These are phyloP conservation scores for Platycheirus albimanus DNA, from an alignment of 2,888 invertebrate species.

Conservation along the genomic window DNA sequence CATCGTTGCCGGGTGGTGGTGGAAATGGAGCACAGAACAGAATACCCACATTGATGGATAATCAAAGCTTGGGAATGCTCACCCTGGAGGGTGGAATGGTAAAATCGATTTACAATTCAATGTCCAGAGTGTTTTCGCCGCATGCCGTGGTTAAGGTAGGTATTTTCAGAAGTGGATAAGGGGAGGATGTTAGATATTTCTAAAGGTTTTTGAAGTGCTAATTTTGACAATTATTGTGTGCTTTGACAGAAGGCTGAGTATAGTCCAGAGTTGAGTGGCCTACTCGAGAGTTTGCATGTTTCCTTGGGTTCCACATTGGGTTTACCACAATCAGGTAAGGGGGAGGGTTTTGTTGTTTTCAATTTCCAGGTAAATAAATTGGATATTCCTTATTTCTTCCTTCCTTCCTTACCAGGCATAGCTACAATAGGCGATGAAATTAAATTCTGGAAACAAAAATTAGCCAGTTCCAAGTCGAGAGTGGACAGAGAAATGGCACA, in stretches of 20 bases:
- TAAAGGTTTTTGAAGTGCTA: slow-evolving; percentile 51
- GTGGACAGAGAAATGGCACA: slow-evolving; percentile 82
- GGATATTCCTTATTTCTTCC: too few species aligned
- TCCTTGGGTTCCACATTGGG: slow-evolving; percentile 82
- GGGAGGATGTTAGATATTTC: background rate
- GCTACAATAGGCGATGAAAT: slow-evolving; percentile 81
- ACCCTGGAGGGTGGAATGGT: slow-evolving; percentile 83
- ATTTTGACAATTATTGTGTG: slow-evolving; percentile 56
- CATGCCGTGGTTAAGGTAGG: slow-evolving; percentile 80
- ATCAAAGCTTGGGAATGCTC: slow-evolving; percentile 81
- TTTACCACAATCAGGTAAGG: slow-evolving; percentile 81
- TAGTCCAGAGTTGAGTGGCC: slow-evolving; percentile 81
- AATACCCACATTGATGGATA: slow-evolving; percentile 55
- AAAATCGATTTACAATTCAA: slow-evolving; percentile 83
- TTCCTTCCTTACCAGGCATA: slow-evolving; percentile 77
- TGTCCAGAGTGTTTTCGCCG: slow-evolving; percentile 83
- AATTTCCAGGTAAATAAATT: too few species aligned
- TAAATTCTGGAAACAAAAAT: slow-evolving; percentile 81
- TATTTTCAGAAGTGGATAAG: slow-evolving; percentile 1
- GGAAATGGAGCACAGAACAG: slow-evolving; percentile 44
- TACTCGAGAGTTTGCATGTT: slow-evolving; percentile 82
- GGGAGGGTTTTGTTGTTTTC: too few species aligned
- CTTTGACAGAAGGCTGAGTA: slow-evolving; percentile 80
- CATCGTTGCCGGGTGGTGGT: too few species aligned
- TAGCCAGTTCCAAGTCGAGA: slow-evolving; percentile 79